Evolutionary conservation across 2,888 invertebrate species (phyloP).

Genomic region (Tiliacea citrago): DNA sequence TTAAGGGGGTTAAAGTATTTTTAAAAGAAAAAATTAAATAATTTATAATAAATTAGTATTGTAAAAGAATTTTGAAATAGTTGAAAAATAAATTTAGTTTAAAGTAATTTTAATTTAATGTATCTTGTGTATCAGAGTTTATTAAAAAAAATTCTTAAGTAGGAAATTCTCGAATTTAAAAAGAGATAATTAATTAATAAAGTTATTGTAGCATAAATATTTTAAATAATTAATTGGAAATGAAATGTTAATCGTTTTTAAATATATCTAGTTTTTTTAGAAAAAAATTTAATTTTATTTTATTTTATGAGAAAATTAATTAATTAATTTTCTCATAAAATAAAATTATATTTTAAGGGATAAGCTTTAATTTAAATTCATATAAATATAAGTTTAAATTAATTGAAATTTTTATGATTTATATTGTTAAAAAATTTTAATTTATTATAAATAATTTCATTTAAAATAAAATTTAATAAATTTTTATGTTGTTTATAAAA

Average conservation of each 20-base stretch:
- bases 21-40: conserved; percentile 88
- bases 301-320: conserved; percentile 77
- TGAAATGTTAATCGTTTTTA: conserved; percentile 92
- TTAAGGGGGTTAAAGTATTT: conserved; percentile 86
- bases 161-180: conserved; percentile 91
- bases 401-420: conserved; percentile 89
- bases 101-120: conserved; percentile 91
- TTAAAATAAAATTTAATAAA: conserved; percentile 74
- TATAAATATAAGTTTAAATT: conserved; percentile 82
- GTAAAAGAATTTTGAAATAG: conserved; percentile 90
- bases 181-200: conserved; percentile 91
- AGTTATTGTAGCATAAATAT: conserved; percentile 92
- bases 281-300: conserved; percentile 90
- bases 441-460: conserved; percentile 87
- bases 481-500: conserved; percentile 86
- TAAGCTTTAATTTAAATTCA: conserved; percentile 91
- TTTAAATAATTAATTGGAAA: conserved; percentile 91
- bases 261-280: conserved; percentile 93
- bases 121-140: conserved; percentile 94
- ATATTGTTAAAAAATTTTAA: conserved; percentile 90
- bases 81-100: conserved; percentile 82
- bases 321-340: conserved; percentile 70
- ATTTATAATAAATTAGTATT: conserved; percentile 91
- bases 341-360: conserved; percentile 90
- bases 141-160: conserved; percentile 86